Evolutionary conservation across 2,113 vertebrate genomes (phyloP).

Genomic region (Ia io): DNA sequence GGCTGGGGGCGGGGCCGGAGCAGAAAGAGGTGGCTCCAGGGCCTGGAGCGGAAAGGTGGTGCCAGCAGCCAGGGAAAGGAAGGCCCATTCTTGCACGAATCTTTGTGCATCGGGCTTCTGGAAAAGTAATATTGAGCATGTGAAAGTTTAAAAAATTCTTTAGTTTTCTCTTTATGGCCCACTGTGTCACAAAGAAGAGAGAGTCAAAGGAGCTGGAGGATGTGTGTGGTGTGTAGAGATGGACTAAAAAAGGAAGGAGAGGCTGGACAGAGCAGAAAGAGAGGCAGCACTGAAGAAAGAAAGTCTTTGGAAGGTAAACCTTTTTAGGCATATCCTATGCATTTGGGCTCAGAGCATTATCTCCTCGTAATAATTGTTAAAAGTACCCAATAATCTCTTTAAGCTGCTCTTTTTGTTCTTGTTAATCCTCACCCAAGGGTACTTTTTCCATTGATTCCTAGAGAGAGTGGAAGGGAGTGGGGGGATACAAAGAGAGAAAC

Average conservation of each 20-base stretch:
- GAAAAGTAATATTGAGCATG: background rate
- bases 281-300: background rate
- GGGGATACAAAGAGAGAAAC: too few relatives aligned
- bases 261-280: background rate
- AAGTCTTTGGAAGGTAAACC: background rate
- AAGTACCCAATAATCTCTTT: background rate
- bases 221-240: background rate
- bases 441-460: too few relatives aligned
- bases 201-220: background rate
- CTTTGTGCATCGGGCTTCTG: too few relatives aligned
- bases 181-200: background rate
- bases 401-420: background rate
- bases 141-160: background rate
- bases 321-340: background rate
- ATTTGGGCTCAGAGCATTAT: background rate
- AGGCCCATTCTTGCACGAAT: too few relatives aligned
- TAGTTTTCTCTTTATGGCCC: background rate
- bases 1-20: too few relatives aligned
- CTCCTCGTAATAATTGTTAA: constrained; percentile 3
- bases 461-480: too few relatives aligned
- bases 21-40: too few relatives aligned
- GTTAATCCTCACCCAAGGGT: too few relatives aligned
- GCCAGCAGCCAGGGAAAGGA: too few relatives aligned
- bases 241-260: background rate
- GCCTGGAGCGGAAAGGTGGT: too few relatives aligned